Conservation (phyloP, 1,140 invertebrate genomes). For the Neotoxoptera formosana region DNA sequence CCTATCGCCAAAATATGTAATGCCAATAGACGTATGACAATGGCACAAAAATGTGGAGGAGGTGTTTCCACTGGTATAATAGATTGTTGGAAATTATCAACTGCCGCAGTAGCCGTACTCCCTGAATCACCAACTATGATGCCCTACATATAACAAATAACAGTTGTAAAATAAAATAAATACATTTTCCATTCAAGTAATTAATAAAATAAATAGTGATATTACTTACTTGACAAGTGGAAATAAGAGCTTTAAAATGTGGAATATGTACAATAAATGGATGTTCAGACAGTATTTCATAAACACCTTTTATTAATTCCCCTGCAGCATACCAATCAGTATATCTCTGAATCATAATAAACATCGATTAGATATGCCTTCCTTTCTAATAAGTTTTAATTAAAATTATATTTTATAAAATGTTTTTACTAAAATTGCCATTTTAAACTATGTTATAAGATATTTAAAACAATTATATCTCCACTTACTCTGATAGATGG, state of each 20-base stretch:
- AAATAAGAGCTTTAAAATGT: constrained; percentile 89
- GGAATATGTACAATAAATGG: constrained; percentile 97
- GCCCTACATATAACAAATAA: constrained; percentile 58
- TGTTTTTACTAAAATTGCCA: not conserved
- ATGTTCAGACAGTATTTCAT: constrained; percentile 90
- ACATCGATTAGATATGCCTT: not conserved
- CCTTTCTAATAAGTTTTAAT: not conserved
- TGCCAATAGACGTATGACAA: constrained; percentile 90
- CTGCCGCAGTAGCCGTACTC: constrained; percentile 68
- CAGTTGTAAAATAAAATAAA: constrained; percentile 61
- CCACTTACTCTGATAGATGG: constrained; percentile 78
- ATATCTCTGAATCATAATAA: constrained; percentile 72
- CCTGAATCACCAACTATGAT: constrained; percentile 76
- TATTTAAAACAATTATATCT: not conserved
- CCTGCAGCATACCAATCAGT: constrained; percentile 97
- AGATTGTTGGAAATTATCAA: constrained; percentile 76
- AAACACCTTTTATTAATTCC: constrained; percentile 91
- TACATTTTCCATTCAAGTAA: not conserved
- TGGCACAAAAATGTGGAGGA: constrained; percentile 93
- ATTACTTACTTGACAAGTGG: constrained; percentile 77
- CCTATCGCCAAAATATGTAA: constrained; percentile 91
- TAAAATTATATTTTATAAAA: not conserved
- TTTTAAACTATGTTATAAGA: not conserved
- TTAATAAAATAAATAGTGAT: constrained; percentile 28
- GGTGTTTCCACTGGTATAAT: constrained; percentile 87